Conservation (phyloP, 2,113 vertebrate genomes). For the Ictidomys tridecemlineatus region DNA sequence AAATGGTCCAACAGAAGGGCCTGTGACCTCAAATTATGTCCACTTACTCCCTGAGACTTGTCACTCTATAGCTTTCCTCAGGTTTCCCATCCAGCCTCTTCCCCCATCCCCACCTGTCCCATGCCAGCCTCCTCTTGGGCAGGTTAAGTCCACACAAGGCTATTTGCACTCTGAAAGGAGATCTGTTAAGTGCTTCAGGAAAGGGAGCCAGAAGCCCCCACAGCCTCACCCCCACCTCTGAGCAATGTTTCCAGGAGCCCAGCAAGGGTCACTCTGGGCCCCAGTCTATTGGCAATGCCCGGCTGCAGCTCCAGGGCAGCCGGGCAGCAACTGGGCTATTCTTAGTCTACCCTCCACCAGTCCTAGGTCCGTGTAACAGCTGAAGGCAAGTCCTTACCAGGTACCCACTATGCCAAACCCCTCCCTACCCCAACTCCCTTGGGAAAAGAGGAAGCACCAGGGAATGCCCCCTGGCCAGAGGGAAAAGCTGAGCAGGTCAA, state of each 20-base stretch:
- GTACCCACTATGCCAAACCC: constrained; percentile 58
- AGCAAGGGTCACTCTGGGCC: neutral
- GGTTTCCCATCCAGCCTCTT: neutral
- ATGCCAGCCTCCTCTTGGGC: neutral
- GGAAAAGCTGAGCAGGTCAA: constrained; percentile 14
- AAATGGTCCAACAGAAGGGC: constrained; percentile 5
- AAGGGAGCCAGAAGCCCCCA: neutral
- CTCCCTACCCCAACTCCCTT: neutral
- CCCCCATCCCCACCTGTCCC: too few relatives aligned
- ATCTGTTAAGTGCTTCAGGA: neutral
- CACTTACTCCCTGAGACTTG: neutral
- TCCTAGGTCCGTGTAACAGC: constrained; percentile 8
- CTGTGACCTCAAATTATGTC: constrained; percentile 32
- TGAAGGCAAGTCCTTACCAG: constrained; percentile 45
- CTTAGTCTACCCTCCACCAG: neutral
- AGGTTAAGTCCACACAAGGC: constrained; percentile 11
- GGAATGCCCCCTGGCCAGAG: neutral
- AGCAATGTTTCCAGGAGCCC: neutral
- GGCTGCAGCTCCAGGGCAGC: neutral
- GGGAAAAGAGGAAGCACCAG: neutral
- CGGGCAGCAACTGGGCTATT: constrained; percentile 25
- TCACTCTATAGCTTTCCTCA: neutral
- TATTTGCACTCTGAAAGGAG: neutral
- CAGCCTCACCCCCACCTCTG: neutral
- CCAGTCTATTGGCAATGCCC: neutral